Conservation (phyloP, 1,140 invertebrate genomes). For the Drosophila nigromelanica region DNA sequence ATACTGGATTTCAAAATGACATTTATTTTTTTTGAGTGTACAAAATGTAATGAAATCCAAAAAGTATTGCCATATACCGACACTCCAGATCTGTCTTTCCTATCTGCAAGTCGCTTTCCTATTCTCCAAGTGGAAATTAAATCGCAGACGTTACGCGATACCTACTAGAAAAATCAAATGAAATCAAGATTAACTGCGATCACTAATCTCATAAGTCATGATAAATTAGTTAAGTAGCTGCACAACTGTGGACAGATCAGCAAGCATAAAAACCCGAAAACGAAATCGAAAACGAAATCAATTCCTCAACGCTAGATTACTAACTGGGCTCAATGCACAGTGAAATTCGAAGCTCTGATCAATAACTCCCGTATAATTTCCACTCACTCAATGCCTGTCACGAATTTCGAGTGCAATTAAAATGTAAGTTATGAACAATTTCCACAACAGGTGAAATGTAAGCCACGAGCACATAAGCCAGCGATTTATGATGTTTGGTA, state of each 20-base stretch:
- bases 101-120: no score
- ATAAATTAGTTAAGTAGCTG: constrained; percentile 18
- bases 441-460: constrained; percentile 60
- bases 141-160: neutral
- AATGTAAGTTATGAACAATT: constrained; percentile 58
- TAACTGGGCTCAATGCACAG: neutral
- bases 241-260: neutral
- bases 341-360: constrained; percentile 50
- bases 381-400: constrained; percentile 24
- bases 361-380: constrained; percentile 60
- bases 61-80: no score
- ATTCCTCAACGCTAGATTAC: neutral
- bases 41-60: neutral
- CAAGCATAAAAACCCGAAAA: neutral
- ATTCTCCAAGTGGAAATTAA: neutral
- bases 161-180: constrained; percentile 4
- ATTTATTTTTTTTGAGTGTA: no score
- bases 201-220: constrained; percentile 13
- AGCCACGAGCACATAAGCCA: constrained; percentile 43
- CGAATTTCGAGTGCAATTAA: constrained; percentile 55
- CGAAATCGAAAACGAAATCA: neutral
- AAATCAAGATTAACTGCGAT: constrained; percentile 18
- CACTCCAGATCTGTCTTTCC: neutral
- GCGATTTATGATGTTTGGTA: constrained; percentile 53
- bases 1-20: no score